Conservation (phyloP, 2,888 invertebrate species). For the Synanthedon tipuliformis region DNA sequence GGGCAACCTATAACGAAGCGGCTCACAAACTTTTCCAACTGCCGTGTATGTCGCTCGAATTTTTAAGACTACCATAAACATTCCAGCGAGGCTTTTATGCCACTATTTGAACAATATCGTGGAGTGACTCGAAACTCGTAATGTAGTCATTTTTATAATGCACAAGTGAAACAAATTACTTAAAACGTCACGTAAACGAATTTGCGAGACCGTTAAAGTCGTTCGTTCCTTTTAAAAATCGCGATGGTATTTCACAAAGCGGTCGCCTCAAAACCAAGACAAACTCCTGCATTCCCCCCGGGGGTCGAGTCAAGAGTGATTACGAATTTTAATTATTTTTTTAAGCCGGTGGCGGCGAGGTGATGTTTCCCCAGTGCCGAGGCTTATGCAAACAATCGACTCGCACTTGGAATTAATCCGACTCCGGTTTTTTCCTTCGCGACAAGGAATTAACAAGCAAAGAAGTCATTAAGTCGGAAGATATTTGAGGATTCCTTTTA, state of each 20-base stretch:
- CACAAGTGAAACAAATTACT: slow-evolving; percentile 35
- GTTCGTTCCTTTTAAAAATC: slow-evolving; percentile 26
- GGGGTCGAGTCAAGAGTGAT: slow-evolving; percentile 67
- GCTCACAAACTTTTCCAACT: slow-evolving; percentile 41
- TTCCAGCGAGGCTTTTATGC: slow-evolving; percentile 44
- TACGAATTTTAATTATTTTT: slow-evolving; percentile 72
- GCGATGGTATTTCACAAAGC: slow-evolving; percentile 25
- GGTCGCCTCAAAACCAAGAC: slow-evolving; percentile 32
- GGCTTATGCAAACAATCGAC: slow-evolving; percentile 71
- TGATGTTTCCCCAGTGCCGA: slow-evolving; percentile 62
- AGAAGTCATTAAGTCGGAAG: slow-evolving; percentile 69
- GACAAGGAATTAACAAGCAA: slow-evolving; percentile 71
- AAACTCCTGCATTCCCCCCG: slow-evolving; percentile 33
- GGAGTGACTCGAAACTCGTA: slow-evolving; percentile 33
- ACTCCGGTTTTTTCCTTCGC: slow-evolving; percentile 60
- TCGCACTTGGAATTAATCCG: slow-evolving; percentile 70
- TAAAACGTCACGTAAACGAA: slow-evolving; percentile 33
- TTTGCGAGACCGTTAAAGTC: slow-evolving; percentile 32
- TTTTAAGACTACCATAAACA: slow-evolving; percentile 57
- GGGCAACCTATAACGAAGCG: slow-evolving; percentile 50
- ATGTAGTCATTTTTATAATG: slow-evolving; percentile 44
- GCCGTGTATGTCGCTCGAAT: slow-evolving; percentile 47
- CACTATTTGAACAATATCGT: slow-evolving; percentile 36
- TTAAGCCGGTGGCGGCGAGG: slow-evolving; percentile 68
- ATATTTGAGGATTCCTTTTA: slow-evolving; percentile 66